A percentile compares a stretch with the other conserved stretches of the same genome.
phyloP scores from a whole-genome alignment of 2,888 invertebrate genomes.

The Phyto melanocephala region DNA sequence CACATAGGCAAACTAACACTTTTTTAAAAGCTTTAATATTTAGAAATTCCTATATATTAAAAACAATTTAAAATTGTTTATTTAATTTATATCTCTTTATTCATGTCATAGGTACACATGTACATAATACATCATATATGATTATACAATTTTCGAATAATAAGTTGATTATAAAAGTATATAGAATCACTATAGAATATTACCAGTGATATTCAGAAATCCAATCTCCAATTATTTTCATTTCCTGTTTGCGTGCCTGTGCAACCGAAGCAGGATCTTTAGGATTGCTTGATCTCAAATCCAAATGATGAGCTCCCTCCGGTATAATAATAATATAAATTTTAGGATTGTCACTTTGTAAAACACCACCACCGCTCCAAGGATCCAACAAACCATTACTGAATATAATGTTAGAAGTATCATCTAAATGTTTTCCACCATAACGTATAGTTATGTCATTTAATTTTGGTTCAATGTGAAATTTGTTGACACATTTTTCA shows the following conservation, averaged over 20 bases:
- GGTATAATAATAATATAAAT: slow-evolving; percentile 87
- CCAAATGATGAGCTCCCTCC: slow-evolving; percentile 92
- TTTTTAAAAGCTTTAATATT: too few relatives aligned
- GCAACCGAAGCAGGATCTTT: slow-evolving; percentile 73
- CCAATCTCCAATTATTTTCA: slow-evolving; percentile 70
- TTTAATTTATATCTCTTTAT: neutral
- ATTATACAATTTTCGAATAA: neutral
- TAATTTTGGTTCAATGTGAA: slow-evolving; percentile 84
- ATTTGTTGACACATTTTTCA: slow-evolving; percentile 85
- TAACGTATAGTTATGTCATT: slow-evolving; percentile 86
- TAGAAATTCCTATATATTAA: too few relatives aligned
- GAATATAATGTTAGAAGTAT: slow-evolving; percentile 83
- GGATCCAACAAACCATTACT: slow-evolving; percentile 93
- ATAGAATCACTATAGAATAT: neutral
- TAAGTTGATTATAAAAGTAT: neutral
- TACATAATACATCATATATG: neutral
- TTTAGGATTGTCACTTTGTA: slow-evolving; percentile 83
- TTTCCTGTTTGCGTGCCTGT: slow-evolving; percentile 71
- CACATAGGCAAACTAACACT: too few relatives aligned
- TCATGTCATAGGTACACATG: neutral
- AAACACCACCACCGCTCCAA: slow-evolving; percentile 91
- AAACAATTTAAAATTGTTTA: too few relatives aligned
- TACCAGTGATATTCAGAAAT: slow-evolving; percentile 65
- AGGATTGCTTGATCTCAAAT: slow-evolving; percentile 81
- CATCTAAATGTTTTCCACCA: slow-evolving; percentile 87